Evolutionary conservation across 2,113 vertebrate genomes (phyloP).

Genomic region (Sander lucioperca): DNA sequence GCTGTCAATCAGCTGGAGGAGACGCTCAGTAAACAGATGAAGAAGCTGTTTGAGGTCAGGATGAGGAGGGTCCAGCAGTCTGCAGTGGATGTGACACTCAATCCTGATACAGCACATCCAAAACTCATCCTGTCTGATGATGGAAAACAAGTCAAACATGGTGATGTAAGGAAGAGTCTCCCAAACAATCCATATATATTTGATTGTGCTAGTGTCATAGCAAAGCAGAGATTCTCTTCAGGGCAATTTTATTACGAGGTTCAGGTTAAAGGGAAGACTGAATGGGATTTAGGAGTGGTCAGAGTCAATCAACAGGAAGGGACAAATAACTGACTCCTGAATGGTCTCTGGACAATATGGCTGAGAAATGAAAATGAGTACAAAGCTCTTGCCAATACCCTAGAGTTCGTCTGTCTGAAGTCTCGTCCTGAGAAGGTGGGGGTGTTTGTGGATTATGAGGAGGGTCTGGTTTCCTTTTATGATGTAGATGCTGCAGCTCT

Average conservation of each 20-base stretch:
- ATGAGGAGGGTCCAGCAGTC: background rate
- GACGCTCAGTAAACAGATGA: no score
- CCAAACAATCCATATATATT: background rate
- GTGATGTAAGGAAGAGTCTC: background rate
- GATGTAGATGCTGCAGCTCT: conserved; percentile 9
- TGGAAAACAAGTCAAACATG: background rate
- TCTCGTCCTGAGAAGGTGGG: background rate
- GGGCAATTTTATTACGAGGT: background rate
- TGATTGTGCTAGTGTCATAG: background rate
- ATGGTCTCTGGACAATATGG: background rate
- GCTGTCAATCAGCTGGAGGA: no score
- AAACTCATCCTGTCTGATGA: background rate
- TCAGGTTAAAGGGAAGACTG: background rate
- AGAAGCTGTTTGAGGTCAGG: background rate
- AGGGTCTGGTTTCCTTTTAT: background rate
- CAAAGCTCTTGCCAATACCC: background rate
- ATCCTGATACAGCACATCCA: background rate
- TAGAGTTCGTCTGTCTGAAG: background rate
- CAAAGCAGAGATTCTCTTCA: background rate
- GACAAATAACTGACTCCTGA: background rate
- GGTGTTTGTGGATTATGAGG: conserved; percentile 2
- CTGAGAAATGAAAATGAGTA: background rate
- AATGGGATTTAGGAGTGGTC: background rate
- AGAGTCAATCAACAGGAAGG: conserved; percentile 7
- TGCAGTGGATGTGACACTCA: background rate